Evolutionary conservation across 2,797 vertebrate species (phyloP), one percentile per base, ranked within the genome.

Genomic region (Channa striata): DNA sequence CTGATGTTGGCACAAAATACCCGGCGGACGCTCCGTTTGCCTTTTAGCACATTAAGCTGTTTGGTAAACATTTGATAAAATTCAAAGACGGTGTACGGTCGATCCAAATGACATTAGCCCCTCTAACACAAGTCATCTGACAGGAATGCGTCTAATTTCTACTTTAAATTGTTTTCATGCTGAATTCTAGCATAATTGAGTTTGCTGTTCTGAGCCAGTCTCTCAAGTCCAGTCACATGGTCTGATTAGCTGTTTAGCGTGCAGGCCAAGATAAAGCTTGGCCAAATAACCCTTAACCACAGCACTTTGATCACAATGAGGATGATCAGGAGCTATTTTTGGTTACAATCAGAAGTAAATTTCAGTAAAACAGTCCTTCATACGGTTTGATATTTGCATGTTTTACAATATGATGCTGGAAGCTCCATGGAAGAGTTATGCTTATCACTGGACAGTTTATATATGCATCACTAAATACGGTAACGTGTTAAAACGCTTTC

Each of bases 91-190:
- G 77, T 72, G 81, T 75, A 81, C 78, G 71, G 77, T 87, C 82
- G 72, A 78, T 78, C 78, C 61, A 87, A 94, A 94, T 84, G 67
- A 78, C 82, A 90, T 94, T 93, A 93, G 54, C 53, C 11, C 54
- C 6, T n/a, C 84, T 92, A 93, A 94, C 89, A 59, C 68, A 44
- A 94, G 93, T 94, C 93, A 95, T 94, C 92, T 94, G 94, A 95
- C 93, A 90, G 89, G 86, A 94, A 92, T 91, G 83, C 83, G 51
- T 90, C 79, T 94, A 93, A 94, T 94, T 92, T 91, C 88, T 93
- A 94, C 90, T 91, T 80, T 95, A 95, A 92, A 94, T 94, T 94
- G 93, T 95, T 95, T 95, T 94, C 92, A 91, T 94, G 94, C 87
- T 90, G 90, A 94, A 94, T 93, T 92, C 90, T 93, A 93, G 93